Conservation (phyloP, 2,888 invertebrate genomes). For the Hyalella azteca region DNA sequence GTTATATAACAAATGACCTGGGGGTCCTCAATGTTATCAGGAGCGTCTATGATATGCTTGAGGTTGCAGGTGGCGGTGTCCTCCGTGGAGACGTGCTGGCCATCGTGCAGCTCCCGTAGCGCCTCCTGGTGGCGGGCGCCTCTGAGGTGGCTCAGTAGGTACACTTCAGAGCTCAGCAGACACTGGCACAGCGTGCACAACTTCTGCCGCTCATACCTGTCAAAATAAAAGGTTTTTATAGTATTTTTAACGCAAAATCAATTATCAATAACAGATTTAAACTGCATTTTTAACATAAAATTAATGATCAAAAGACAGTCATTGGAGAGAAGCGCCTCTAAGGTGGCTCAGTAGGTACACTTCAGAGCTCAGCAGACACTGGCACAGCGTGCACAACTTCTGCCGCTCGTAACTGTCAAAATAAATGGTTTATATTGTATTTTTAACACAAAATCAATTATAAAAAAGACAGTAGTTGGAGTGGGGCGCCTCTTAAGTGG, state of each 20-base stretch:
- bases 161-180: slow-evolving; percentile 74
- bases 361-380: slow-evolving; percentile 72
- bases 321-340: slow-evolving; percentile 73
- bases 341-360: slow-evolving; percentile 75
- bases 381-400: slow-evolving; percentile 75
- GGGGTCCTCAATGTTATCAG: slow-evolving; percentile 64
- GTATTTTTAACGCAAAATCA: too few relatives aligned
- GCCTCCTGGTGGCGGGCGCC: slow-evolving; percentile 74
- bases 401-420: slow-evolving; percentile 71
- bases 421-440: too few relatives aligned
- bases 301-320: too few relatives aligned
- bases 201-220: slow-evolving; percentile 70
- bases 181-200: slow-evolving; percentile 73
- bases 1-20: too few relatives aligned
- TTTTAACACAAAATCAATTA: too few relatives aligned
- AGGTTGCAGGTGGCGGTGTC: slow-evolving; percentile 71
- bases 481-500: slow-evolving; percentile 73
- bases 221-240: too few relatives aligned
- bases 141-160: slow-evolving; percentile 73
- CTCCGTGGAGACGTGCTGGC: slow-evolving; percentile 66
- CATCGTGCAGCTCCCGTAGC: slow-evolving; percentile 68
- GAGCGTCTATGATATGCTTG: slow-evolving; percentile 73
- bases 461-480: too few relatives aligned
- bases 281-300: too few relatives aligned
- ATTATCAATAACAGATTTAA: too few relatives aligned